phyloP scores from a whole-genome alignment of 2,888 invertebrate genomes.

The Cerceris ruficornis region DNA sequence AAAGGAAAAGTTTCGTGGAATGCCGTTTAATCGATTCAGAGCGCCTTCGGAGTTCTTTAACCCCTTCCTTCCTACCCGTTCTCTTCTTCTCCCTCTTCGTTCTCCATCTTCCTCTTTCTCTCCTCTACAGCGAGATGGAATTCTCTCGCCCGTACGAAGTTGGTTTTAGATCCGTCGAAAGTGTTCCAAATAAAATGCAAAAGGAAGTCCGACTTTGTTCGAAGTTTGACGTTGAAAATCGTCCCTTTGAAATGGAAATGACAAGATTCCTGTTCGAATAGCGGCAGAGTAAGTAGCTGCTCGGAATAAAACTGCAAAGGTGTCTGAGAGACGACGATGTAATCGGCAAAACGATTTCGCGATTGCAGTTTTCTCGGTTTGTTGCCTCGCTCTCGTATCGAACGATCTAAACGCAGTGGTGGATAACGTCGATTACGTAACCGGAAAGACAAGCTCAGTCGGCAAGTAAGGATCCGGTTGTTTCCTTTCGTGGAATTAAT shows the following conservation, averaged over 20 bases:
- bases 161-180: constrained; percentile 28
- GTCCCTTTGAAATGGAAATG: constrained; percentile 26
- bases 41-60: constrained; percentile 56
- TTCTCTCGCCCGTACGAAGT: constrained; percentile 38
- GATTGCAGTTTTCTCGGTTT: constrained; percentile 1
- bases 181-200: constrained; percentile 33
- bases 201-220: constrained; percentile 27
- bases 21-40: constrained; percentile 68
- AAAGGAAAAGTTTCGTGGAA: constrained; percentile 63
- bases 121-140: constrained; percentile 25
- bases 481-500: constrained; percentile 19
- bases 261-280: constrained; percentile 40
- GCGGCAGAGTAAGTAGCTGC: constrained; percentile 7
- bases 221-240: constrained; percentile 44
- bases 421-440: neutral
- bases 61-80: constrained; percentile 24
- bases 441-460: constrained; percentile 14
- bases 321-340: constrained; percentile 32
- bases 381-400: neutral
- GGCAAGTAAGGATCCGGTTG: neutral
- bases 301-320: constrained; percentile 19
- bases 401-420: neutral
- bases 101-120: too few relatives aligned
- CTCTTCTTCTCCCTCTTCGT: too few relatives aligned
- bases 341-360: constrained; percentile 41